Percentiles rank a stretch among this genome's conserved stretches.
Conservation (phyloP, 1,140 invertebrate genomes). For the Drosophila melanogaster region DNA sequence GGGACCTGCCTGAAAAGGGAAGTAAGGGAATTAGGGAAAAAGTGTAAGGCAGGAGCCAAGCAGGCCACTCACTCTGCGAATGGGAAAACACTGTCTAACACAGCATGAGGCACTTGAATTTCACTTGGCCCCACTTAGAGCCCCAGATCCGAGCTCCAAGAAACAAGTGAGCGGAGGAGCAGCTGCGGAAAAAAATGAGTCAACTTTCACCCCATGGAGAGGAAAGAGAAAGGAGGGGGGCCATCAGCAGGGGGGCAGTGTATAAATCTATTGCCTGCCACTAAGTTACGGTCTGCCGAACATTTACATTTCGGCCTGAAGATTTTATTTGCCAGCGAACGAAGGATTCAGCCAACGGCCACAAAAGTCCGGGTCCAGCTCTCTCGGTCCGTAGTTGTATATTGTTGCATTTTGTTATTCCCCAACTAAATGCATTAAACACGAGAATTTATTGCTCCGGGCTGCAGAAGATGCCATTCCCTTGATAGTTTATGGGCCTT, state of each 20-base stretch:
- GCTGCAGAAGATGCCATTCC: slow-evolving; percentile 36
- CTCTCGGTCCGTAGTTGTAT: slow-evolving; percentile 30
- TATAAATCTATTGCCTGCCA: slow-evolving; percentile 80
- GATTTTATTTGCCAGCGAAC: slow-evolving; percentile 43
- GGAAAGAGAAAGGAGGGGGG: slow-evolving; percentile 2
- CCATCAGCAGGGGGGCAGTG: slow-evolving; percentile 41
- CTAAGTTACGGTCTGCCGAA: slow-evolving; percentile 82
- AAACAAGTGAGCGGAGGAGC: slow-evolving; percentile 23
- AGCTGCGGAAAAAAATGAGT: slow-evolving; percentile 57
- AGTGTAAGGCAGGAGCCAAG: slow-evolving; percentile 21
- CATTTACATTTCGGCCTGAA: slow-evolving; percentile 77
- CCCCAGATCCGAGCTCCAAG: slow-evolving; percentile 3
- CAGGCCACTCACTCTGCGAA: slow-evolving; percentile 57
- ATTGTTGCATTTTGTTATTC: slow-evolving; percentile 73
- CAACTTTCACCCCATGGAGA: slow-evolving; percentile 71
- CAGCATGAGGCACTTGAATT: slow-evolving; percentile 77
- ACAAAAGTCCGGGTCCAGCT: slow-evolving; percentile 3
- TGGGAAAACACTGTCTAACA: slow-evolving; percentile 76
- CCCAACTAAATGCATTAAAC: slow-evolving; percentile 80
- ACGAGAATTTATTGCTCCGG: slow-evolving; percentile 72
- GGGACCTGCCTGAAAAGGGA: slow-evolving; percentile 33
- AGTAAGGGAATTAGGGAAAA: slow-evolving; percentile 13
- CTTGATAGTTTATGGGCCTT: slow-evolving; percentile 63
- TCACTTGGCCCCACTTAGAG: slow-evolving; percentile 66
- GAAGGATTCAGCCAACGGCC: slow-evolving; percentile 19